Evolutionary conservation across 2,113 vertebrate genomes (phyloP).

Genomic region (Alligator mississippiensis): DNA sequence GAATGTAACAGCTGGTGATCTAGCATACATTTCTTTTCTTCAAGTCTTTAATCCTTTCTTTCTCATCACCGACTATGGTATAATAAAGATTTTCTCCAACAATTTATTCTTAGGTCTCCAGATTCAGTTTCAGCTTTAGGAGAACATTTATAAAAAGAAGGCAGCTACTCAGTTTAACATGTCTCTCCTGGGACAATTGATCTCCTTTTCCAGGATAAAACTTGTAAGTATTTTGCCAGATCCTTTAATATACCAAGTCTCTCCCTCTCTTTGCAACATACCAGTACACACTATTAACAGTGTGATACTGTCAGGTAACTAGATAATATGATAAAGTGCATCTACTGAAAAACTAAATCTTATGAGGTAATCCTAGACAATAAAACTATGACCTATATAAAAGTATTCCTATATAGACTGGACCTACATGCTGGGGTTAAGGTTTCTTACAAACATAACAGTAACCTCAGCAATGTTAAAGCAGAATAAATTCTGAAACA

Average conservation of each 20-base stretch:
- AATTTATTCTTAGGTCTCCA: not conserved
- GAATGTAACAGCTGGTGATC: not conserved
- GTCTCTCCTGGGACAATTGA: not conserved
- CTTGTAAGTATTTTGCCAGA: not conserved
- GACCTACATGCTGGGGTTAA: not conserved
- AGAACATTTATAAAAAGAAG: not conserved
- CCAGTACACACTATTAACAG: not conserved
- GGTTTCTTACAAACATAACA: not conserved
- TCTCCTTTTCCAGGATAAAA: not conserved
- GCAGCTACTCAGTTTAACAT: not conserved
- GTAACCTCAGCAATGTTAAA: not conserved
- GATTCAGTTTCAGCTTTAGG: not conserved
- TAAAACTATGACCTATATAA: not conserved
- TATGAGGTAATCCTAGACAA: not conserved
- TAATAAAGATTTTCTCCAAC: not conserved
- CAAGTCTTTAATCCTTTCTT: not conserved
- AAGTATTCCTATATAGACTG: not conserved
- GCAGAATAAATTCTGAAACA: not conserved
- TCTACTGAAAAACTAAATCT: not conserved
- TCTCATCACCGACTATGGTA: not conserved
- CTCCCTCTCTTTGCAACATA: not conserved
- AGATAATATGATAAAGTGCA: not conserved
- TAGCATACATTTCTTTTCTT: not conserved
- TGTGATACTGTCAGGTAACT: not conserved
- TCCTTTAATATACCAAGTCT: not conserved